Conservation (phyloP, 2,797 vertebrate species). For the Ctenopoma kingsleyae region DNA sequence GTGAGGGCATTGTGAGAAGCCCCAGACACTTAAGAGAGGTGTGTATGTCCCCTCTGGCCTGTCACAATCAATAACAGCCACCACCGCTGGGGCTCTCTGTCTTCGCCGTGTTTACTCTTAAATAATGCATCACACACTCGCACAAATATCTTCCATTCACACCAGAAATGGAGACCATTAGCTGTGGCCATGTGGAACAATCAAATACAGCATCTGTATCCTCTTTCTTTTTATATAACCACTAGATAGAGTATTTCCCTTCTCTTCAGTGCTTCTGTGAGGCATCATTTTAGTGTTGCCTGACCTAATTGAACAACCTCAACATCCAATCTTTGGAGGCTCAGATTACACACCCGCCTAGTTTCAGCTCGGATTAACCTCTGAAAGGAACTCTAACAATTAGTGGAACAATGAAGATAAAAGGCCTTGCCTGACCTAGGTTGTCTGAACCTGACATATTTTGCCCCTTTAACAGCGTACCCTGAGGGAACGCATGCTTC, state of each 20-base stretch:
- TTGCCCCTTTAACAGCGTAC: slow-evolving; percentile 38
- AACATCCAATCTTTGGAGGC: slow-evolving; percentile 70
- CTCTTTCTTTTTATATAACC: slow-evolving; percentile 53
- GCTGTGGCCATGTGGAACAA: slow-evolving; percentile 57
- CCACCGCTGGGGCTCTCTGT: slow-evolving; percentile 68
- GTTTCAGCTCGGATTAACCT: slow-evolving; percentile 74
- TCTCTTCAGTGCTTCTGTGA: slow-evolving; percentile 57
- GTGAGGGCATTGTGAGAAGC: slow-evolving; percentile 76
- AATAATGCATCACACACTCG: slow-evolving; percentile 76
- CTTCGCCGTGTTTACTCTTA: slow-evolving; percentile 79
- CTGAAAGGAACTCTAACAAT: slow-evolving; percentile 71
- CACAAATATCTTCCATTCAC: slow-evolving; percentile 74
- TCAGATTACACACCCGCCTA: slow-evolving; percentile 67
- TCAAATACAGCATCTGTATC: slow-evolving; percentile 58
- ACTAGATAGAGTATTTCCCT: slow-evolving; percentile 48
- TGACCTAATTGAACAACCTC: slow-evolving; percentile 74
- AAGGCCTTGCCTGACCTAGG: slow-evolving; percentile 49
- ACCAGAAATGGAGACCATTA: slow-evolving; percentile 71
- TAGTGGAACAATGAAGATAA: slow-evolving; percentile 70
- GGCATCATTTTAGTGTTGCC: slow-evolving; percentile 67
- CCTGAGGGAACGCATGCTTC: slow-evolving; percentile 44
- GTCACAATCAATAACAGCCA: slow-evolving; percentile 79
- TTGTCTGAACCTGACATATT: slow-evolving; percentile 63
- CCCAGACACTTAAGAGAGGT: slow-evolving; percentile 80
- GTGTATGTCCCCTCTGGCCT: slow-evolving; percentile 77